Conservation (phyloP, 1,140 invertebrate species). For the Solenopsis invicta region DNA sequence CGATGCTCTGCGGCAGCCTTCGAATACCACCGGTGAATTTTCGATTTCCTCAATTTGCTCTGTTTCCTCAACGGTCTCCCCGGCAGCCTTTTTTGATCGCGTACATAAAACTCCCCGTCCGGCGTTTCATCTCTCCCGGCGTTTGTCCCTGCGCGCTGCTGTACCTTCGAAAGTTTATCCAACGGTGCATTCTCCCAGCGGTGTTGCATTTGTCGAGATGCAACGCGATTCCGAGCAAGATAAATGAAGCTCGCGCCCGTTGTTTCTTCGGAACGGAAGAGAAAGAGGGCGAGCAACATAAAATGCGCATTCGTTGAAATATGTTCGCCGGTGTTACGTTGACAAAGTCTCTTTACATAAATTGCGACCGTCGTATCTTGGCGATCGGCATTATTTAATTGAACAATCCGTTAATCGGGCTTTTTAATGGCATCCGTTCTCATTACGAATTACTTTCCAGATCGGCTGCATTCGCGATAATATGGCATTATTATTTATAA, state of each 20-base stretch:
- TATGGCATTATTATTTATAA: not conserved
- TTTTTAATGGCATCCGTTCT: not conserved
- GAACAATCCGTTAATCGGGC: not conserved
- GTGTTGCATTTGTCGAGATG: constrained; percentile 78
- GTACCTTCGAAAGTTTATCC: constrained; percentile 73
- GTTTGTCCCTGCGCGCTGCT: constrained; percentile 56
- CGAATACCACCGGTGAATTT: constrained; percentile 35
- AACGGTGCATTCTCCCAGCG: constrained; percentile 66
- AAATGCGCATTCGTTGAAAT: constrained; percentile 54
- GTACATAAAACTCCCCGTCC: constrained; percentile 65
- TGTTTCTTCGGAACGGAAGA: constrained; percentile 52
- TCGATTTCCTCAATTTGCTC: constrained; percentile 61
- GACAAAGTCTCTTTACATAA: constrained; percentile 10
- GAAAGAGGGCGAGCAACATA: constrained; percentile 55
- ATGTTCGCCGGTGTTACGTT: constrained; percentile 18
- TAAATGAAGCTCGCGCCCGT: constrained; percentile 76
- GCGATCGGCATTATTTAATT: constrained; percentile 11
- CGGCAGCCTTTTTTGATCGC: constrained; percentile 51
- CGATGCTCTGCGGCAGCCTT: constrained; percentile 6
- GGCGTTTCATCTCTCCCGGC: constrained; percentile 28
- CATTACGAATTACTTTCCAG: not conserved
- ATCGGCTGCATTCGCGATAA: not conserved
- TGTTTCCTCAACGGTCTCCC: constrained; percentile 38
- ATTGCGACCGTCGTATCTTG: constrained; percentile 10
- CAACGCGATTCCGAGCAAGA: constrained; percentile 78